A percentile compares a stretch with the other conserved stretches of the same genome.
phyloP scores from a whole-genome alignment of 2,797 vertebrate genomes.

The Cuculus canorus region DNA sequence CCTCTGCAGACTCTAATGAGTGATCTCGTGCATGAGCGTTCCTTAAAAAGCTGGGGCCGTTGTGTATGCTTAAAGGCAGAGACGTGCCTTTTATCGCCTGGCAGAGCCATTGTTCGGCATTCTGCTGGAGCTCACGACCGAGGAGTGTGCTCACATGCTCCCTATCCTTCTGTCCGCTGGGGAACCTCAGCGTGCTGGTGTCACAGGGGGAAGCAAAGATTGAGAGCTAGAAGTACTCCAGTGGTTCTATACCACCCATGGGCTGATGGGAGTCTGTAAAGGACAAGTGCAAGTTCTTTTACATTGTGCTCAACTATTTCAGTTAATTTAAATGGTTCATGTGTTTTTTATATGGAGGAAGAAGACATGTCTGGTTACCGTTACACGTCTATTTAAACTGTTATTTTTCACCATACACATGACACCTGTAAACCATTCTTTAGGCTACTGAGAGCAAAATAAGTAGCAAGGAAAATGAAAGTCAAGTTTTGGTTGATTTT shows the following conservation, averaged over 20 bases:
- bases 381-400: neutral
- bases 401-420: neutral
- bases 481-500: slow-evolving; percentile 4
- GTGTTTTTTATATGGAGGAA: neutral
- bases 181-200: neutral
- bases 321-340: neutral
- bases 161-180: neutral
- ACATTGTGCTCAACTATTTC: neutral
- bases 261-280: neutral
- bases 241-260: neutral
- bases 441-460: neutral
- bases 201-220: neutral
- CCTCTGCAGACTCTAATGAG: neutral
- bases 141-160: neutral
- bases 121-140: neutral
- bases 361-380: neutral
- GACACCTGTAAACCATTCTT: neutral
- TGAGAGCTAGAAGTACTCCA: neutral
- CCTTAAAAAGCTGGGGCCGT: neutral
- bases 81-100: neutral
- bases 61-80: neutral
- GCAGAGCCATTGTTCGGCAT: neutral
- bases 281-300: neutral
- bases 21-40: neutral
- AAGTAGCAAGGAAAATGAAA: slow-evolving; percentile 37